phyloP scores from a whole-genome alignment of 2,888 invertebrate species.

The Laspeyria flexula region DNA sequence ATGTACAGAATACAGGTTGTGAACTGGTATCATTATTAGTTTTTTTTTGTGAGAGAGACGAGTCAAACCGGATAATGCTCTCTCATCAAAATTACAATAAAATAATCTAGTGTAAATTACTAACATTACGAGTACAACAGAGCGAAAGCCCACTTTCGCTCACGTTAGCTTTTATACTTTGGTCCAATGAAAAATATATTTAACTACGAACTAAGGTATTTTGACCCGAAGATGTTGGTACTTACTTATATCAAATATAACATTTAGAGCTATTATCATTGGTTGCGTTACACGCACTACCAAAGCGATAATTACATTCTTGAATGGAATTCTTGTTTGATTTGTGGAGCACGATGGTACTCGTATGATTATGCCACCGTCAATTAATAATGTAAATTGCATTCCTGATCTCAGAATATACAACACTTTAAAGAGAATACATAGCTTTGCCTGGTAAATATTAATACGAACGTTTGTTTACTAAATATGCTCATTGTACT shows the following conservation, averaged over 20 bases:
- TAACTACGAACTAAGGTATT: constrained; percentile 31
- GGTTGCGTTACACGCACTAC: constrained; percentile 55
- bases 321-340: constrained; percentile 66
- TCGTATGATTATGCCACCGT: constrained; percentile 9
- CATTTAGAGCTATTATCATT: constrained; percentile 57
- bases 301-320: constrained; percentile 65
- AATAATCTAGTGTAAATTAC: constrained; percentile 39
- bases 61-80: constrained; percentile 19
- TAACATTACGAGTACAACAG: constrained; percentile 26
- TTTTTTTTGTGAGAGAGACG: constrained; percentile 7
- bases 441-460: too few relatives aligned
- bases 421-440: too few relatives aligned
- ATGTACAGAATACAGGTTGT: background rate
- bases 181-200: constrained; percentile 40
- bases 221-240: constrained; percentile 42
- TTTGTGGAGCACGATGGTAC: constrained; percentile 49
- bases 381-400: too few relatives aligned
- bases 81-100: constrained; percentile 44
- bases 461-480: too few relatives aligned
- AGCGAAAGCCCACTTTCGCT: constrained; percentile 45
- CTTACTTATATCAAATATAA: constrained; percentile 20
- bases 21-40: constrained; percentile 1
- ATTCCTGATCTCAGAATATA: too few relatives aligned
- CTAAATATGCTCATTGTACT: too few relatives aligned
- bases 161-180: constrained; percentile 45